Evolutionary conservation across 2,113 vertebrate species (phyloP).

Genomic region (Atractosteus spatula): DNA sequence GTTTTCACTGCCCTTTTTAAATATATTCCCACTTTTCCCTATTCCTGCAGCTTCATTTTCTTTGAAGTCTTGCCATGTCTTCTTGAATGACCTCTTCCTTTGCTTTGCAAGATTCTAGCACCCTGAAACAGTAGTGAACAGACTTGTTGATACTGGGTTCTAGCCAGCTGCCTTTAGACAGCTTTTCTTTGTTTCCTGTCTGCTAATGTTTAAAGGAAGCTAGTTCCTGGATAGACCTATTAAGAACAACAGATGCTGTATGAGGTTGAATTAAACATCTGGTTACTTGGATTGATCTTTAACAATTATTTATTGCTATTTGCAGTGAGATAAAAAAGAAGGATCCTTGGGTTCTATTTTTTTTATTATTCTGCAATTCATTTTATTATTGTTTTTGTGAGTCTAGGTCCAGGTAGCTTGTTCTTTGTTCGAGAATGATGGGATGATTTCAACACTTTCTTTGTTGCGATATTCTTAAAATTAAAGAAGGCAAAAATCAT

Average conservation of each 20-base stretch:
- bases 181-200: constrained; percentile 23
- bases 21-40: not conserved
- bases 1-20: constrained; percentile 9
- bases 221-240: constrained; percentile 12
- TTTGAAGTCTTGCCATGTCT: constrained; percentile 28
- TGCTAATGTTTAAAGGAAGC: constrained; percentile 8
- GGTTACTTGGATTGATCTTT: constrained; percentile 13
- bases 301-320: constrained; percentile 9
- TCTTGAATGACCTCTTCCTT: constrained; percentile 38
- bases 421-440: too few relatives aligned
- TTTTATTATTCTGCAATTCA: too few relatives aligned
- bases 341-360: not conserved
- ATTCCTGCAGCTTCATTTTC: not conserved
- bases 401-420: too few relatives aligned
- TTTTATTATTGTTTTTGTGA: too few relatives aligned
- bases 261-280: constrained; percentile 16
- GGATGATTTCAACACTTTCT: too few relatives aligned
- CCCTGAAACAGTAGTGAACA: constrained; percentile 37
- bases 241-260: constrained; percentile 8
- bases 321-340: constrained; percentile 8
- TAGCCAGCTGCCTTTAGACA: constrained; percentile 33
- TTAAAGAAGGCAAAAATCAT: too few relatives aligned
- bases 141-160: constrained; percentile 44
- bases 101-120: constrained; percentile 42
- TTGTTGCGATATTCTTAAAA: too few relatives aligned